Percentiles rank a stretch among this genome's conserved stretches.
phyloP scores from a whole-genome alignment of 2,113 vertebrate species.

The Caloenas nicobarica region DNA sequence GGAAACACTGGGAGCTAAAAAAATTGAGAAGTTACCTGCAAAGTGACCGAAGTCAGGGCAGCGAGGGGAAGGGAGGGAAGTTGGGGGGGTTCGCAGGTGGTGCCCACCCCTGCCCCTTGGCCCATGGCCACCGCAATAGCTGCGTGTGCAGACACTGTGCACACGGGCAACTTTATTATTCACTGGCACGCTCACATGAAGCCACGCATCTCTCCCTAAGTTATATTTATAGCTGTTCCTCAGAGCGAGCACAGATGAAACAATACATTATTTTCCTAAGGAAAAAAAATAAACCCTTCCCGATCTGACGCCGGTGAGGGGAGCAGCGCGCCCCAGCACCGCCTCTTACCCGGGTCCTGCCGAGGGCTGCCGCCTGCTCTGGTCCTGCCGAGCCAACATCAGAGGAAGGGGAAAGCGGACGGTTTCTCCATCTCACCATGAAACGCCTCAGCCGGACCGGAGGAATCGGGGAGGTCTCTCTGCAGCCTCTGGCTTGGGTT shows the following conservation, averaged over 20 bases:
- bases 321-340: neutral
- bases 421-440: conserved; percentile 36
- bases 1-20: neutral
- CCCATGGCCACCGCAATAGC: neutral
- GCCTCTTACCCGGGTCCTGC: conserved; percentile 65
- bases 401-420: conserved; percentile 17
- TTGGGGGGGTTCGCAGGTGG: neutral
- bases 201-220: conserved; percentile 30
- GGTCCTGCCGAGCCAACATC: conserved; percentile 36
- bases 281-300: neutral
- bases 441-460: neutral
- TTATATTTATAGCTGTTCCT: conserved; percentile 55
- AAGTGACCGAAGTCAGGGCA: neutral
- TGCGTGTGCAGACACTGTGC: neutral
- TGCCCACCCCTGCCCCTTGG: neutral
- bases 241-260: conserved; percentile 32
- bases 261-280: conserved; percentile 9
- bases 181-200: conserved; percentile 28
- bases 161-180: conserved; percentile 53
- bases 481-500: neutral
- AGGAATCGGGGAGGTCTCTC: neutral
- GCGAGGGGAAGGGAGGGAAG: neutral
- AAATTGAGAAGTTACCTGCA: neutral
- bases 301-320: neutral
- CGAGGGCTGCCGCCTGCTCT: conserved; percentile 52